Base-by-base conservation (phyloP, 2,888 invertebrate species). In the Apomyelois bistriatella region DNA sequence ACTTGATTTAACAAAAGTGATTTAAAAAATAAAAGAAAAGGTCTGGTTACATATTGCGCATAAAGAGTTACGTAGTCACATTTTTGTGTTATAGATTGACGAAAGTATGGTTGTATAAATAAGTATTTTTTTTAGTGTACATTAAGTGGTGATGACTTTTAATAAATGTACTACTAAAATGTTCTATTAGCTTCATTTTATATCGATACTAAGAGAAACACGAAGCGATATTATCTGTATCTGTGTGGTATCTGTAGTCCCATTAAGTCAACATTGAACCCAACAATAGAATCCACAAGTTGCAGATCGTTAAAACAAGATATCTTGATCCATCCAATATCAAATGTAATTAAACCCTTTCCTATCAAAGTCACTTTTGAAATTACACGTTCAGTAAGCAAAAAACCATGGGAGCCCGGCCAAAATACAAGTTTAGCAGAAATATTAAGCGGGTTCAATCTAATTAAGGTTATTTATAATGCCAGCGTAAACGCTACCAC, bases 391-490 rank as follows among this genome's bases (percentile, higher is more conserved):
- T 12, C 7, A 30, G 50, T 16, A 13, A n/a, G 42, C 41, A 51
- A 43, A 38, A 49, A 48, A 52, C 54, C 52, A 68, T 62, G 62
- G 65, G 58, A 56, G 62, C 59, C 68, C 65, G 70, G 64, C 65
- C 57, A 63, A 62, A 68, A 62, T 67, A 65, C 62, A 52, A 49
- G 48, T 51, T 53, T 53, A 58, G 60, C 58, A 49, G 49, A 56
- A 64, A 67, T 63, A 62, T 71, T 70, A 73, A 68, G 65, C 60
- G 62, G 70, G 71, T 70, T 66, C 69, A 72, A 76, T 75, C 71
- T 76, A 68, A 74, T 75, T 75, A 76, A 64, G 67, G 65, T 70
- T 76, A 76, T 76, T 74, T 72, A 75, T 43, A 43, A 30, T 38
- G 38, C 67, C 61, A 64, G 58, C 59, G 56, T 46, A 53, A 58